A percentile compares a stretch with the other conserved stretches of the same genome.
Evolutionary conservation across 2,888 invertebrate species (phyloP).

Genomic region (Ophioninae sp.): DNA sequence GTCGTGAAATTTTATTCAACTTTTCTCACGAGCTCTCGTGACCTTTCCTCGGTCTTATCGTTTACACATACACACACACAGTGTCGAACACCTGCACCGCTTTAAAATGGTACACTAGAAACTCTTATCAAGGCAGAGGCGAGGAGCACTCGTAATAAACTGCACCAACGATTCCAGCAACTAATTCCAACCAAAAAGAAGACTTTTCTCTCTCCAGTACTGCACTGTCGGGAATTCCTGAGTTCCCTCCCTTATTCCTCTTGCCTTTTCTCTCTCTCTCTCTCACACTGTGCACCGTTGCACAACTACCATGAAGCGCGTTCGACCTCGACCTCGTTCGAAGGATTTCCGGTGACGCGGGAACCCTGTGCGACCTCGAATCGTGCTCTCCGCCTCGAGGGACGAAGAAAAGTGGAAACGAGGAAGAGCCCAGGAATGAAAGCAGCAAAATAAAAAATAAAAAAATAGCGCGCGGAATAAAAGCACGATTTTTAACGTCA

Average conservation of each 20-base stretch:
- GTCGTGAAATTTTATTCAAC: conserved; percentile 36
- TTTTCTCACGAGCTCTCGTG: conserved; percentile 22
- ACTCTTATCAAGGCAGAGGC: conserved; percentile 39
- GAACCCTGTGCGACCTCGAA: conserved; percentile 57
- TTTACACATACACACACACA: no score
- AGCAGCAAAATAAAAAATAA: background rate
- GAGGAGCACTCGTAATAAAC: conserved; percentile 41
- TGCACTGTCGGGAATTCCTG: conserved; percentile 10
- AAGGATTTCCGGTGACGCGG: conserved; percentile 61
- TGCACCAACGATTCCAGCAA: conserved; percentile 44
- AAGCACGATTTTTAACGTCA: background rate
- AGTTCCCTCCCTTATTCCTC: conserved; percentile 10
- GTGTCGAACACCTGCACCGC: no score
- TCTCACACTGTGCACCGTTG: conserved; percentile 9
- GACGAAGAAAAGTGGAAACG: conserved; percentile 39
- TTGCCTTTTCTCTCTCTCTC: background rate
- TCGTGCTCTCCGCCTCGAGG: conserved; percentile 49
- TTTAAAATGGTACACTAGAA: conserved; percentile 38
- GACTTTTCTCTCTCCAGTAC: conserved; percentile 35
- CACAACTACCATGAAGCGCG: conserved; percentile 47
- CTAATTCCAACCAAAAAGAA: conserved; percentile 52
- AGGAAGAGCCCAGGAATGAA: background rate
- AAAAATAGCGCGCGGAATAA: conserved; percentile 20
- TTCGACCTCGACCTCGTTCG: conserved; percentile 66
- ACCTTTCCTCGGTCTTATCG: background rate